A percentile compares a stretch with the other conserved stretches of the same genome.
phyloP scores from a whole-genome alignment of 1,140 invertebrate species.

The Amphibalanus amphitrite region DNA sequence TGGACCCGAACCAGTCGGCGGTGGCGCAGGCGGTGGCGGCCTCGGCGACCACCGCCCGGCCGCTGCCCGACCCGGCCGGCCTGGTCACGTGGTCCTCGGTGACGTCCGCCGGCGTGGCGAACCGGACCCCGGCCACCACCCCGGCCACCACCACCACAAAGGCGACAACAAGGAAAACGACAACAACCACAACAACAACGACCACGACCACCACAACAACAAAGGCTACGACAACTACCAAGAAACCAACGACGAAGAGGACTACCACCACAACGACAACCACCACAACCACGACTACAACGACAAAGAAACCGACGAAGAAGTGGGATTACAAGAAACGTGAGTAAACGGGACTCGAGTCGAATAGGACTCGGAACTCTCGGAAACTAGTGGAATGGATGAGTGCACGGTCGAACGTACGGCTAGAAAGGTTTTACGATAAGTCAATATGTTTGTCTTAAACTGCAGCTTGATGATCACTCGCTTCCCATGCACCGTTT shows the following conservation, averaged over 20 bases:
- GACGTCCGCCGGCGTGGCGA: neutral
- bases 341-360: conserved; percentile 28
- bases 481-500: no score
- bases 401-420: no score
- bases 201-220: conserved; percentile 11
- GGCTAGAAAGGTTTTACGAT: no score
- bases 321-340: conserved; percentile 38
- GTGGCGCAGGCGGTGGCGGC: neutral
- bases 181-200: conserved; percentile 6
- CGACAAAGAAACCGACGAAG: conserved; percentile 15
- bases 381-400: no score
- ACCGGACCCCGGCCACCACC: neutral
- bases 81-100: no score
- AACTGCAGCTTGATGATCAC: no score
- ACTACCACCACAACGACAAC: conserved; percentile 10
- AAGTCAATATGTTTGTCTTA: neutral
- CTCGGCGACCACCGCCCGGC: neutral
- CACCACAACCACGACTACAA: conserved; percentile 8
- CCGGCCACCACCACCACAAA: no score
- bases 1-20: conserved; percentile 11
- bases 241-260: conserved; percentile 10
- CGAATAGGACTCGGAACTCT: no score
- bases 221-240: conserved; percentile 1
- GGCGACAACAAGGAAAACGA: conserved; percentile 4
- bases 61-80: no score